Evolutionary conservation across 2,888 invertebrate species (phyloP).

Genomic region (Gandaritis pyraliata): DNA sequence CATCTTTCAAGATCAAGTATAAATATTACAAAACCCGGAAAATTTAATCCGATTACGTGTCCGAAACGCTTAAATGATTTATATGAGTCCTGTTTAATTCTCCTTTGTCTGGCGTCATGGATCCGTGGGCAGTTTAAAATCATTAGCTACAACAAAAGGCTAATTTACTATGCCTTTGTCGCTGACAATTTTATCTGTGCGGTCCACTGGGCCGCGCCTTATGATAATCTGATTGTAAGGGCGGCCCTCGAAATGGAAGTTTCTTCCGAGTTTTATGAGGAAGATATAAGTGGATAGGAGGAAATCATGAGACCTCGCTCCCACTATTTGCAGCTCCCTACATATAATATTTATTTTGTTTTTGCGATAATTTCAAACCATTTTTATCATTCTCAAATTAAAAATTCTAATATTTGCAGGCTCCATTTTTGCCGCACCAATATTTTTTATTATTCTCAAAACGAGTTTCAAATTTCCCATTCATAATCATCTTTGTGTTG

Average conservation of each 20-base stretch:
- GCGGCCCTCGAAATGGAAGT: conserved; percentile 41
- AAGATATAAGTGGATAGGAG: conserved; percentile 27
- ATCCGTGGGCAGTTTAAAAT: conserved; percentile 61
- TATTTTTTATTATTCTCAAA: no score
- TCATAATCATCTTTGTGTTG: no score
- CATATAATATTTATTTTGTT: background rate
- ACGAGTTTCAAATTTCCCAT: no score
- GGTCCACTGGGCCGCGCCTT: conserved; percentile 69
- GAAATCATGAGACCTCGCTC: conserved; percentile 26
- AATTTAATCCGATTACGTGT: conserved; percentile 22
- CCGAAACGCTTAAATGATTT: conserved; percentile 30
- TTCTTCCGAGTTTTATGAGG: conserved; percentile 36
- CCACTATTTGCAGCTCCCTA: background rate
- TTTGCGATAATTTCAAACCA: no score
- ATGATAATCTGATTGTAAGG: conserved; percentile 71
- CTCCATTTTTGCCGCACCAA: no score
- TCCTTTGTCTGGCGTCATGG: conserved; percentile 47
- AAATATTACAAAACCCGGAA: background rate
- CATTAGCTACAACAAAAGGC: conserved; percentile 61
- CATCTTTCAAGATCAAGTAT: background rate
- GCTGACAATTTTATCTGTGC: conserved; percentile 75
- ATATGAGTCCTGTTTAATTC: conserved; percentile 34
- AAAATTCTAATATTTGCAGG: no score
- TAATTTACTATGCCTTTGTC: conserved; percentile 66
- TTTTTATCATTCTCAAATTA: no score